Evolutionary conservation across 2,113 vertebrate species (phyloP).

Genomic region (Laticauda laticaudata): DNA sequence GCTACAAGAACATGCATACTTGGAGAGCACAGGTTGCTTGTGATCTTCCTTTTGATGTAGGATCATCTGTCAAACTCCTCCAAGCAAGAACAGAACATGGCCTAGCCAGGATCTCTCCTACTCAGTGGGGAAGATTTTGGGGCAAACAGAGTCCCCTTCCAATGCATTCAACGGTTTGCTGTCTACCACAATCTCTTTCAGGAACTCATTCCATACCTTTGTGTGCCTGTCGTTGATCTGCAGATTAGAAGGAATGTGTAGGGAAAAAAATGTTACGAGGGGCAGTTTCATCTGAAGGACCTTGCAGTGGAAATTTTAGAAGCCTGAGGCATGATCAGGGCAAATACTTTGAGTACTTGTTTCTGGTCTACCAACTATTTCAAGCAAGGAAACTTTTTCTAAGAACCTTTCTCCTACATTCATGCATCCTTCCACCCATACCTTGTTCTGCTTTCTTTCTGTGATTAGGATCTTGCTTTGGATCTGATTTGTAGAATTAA

Average conservation of each 20-base stretch:
- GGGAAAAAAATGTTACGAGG: background rate
- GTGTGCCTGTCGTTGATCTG: background rate
- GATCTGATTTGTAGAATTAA: background rate
- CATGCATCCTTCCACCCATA: background rate
- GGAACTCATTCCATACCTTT: background rate
- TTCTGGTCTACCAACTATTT: background rate
- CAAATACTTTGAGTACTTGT: background rate
- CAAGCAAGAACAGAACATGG: background rate
- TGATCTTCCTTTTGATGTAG: background rate
- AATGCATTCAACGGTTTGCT: background rate
- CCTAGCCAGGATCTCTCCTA: too few species aligned
- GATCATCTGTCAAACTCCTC: background rate
- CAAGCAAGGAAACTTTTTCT: background rate
- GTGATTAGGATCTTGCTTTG: background rate
- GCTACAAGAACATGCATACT: background rate
- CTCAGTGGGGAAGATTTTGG: background rate
- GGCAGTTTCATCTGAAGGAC: background rate
- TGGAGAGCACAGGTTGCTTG: background rate
- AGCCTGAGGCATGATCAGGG: background rate
- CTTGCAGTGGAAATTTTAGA: background rate
- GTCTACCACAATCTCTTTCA: background rate
- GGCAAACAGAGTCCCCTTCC: background rate
- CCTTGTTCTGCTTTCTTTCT: background rate
- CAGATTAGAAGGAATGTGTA: background rate
- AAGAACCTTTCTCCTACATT: background rate